phyloP scores from a whole-genome alignment of 2,888 invertebrate genomes.

The Drosophila parthenogenetica region DNA sequence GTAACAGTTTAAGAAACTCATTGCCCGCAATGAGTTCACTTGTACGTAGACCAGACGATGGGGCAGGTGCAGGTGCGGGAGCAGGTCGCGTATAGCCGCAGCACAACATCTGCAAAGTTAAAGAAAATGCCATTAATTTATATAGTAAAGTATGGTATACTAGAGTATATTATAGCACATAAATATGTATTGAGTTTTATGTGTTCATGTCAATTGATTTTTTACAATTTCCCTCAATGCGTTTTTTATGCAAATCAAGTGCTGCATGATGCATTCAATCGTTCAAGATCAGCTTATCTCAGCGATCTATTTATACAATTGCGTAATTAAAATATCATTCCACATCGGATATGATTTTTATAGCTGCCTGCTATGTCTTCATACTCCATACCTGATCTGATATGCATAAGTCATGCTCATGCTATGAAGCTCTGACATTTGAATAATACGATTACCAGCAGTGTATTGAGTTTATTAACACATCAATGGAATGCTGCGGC shows the following conservation, averaged over 20 bases:
- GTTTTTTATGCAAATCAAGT: conserved; percentile 62
- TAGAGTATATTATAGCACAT: no score
- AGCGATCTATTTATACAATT: conserved; percentile 70
- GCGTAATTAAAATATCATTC: conserved; percentile 77
- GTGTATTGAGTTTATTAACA: conserved; percentile 67
- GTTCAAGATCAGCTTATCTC: conserved; percentile 55
- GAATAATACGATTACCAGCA: conserved; percentile 54
- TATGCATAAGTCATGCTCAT: conserved; percentile 62
- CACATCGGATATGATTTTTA: conserved; percentile 22
- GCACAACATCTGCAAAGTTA: conserved; percentile 74
- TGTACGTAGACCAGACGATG: conserved; percentile 44
- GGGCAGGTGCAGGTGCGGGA: conserved; percentile 29
- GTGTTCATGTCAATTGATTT: conserved; percentile 52
- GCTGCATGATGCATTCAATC: conserved; percentile 38
- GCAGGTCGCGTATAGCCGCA: conserved; percentile 63
- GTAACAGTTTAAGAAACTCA: conserved; percentile 83
- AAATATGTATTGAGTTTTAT: conserved; percentile 24
- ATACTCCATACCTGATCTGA: conserved; percentile 4
- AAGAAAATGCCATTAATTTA: conserved; percentile 44
- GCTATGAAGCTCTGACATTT: conserved; percentile 53
- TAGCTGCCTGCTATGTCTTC: conserved; percentile 50
- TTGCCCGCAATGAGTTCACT: conserved; percentile 84
- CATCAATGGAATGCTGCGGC: conserved; percentile 72
- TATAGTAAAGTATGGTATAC: no score
- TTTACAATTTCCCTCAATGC: conserved; percentile 42